These are phyloP conservation scores for Colletes latitarsis DNA, from an alignment of 1,140 invertebrate species.

Conservation along the genomic window DNA sequence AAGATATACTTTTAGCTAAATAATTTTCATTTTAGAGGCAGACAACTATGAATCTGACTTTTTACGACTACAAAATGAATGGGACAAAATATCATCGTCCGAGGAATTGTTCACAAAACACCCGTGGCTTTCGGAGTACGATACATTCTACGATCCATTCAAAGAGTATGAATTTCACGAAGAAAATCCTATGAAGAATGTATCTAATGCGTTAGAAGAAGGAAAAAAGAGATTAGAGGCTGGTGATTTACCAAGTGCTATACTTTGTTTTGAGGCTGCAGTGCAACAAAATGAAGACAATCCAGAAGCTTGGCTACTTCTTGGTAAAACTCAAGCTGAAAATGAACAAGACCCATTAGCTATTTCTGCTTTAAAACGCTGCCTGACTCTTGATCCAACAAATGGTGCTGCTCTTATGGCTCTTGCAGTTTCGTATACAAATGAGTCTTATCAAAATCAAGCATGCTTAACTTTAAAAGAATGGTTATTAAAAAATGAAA, in stretches of 20 bases:
- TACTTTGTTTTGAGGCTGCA: conserved; percentile 97
- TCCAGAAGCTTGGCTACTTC: conserved; percentile 90
- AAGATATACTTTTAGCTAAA: neutral
- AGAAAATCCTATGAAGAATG: conserved; percentile 92
- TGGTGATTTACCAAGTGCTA: conserved; percentile 97
- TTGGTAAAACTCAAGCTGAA: conserved; percentile 96
- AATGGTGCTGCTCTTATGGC: conserved; percentile 94
- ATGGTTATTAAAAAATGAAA: conserved; percentile 93
- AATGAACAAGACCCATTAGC: conserved; percentile 93
- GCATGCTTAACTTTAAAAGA: conserved; percentile 87
- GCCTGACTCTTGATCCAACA: conserved; percentile 89
- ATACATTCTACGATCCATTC: conserved; percentile 84
- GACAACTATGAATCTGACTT: conserved; percentile 84
- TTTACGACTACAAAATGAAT: conserved; percentile 89
- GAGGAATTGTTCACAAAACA: conserved; percentile 80
- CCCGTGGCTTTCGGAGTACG: conserved; percentile 87
- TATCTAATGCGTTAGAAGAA: conserved; percentile 91
- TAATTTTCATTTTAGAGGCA: conserved; percentile 51
- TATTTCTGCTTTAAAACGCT: conserved; percentile 93
- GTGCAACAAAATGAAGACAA: conserved; percentile 92
- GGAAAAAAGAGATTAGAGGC: conserved; percentile 90
- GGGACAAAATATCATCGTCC: conserved; percentile 85
- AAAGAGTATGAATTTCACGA: conserved; percentile 92
- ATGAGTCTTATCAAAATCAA: conserved; percentile 92
- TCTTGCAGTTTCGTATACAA: conserved; percentile 96